phyloP scores from a whole-genome alignment of 2,797 vertebrate genomes.

The Holocentrus rufus region DNA sequence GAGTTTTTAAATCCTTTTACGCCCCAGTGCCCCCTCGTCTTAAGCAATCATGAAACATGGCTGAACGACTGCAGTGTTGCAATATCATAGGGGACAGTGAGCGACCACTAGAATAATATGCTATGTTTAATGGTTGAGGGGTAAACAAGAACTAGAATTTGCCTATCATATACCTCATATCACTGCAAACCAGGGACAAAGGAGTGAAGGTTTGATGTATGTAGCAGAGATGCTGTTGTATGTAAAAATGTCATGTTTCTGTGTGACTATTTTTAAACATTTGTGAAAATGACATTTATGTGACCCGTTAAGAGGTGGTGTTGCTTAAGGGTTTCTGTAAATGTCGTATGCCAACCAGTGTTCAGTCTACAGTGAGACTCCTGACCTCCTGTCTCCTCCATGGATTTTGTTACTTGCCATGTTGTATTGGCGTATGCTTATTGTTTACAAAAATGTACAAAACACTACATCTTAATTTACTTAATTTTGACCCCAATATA shows the following conservation, averaged over 20 bases:
- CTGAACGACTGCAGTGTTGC: conserved; percentile 67
- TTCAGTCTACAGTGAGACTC: conserved; percentile 58
- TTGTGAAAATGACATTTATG: conserved; percentile 59
- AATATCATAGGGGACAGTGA: conserved; percentile 63
- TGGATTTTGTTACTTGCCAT: conserved; percentile 48
- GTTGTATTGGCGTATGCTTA: conserved; percentile 66
- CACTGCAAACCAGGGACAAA: conserved; percentile 80
- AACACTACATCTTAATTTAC: conserved; percentile 80
- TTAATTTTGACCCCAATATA: conserved; percentile 64
- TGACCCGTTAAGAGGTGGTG: conserved; percentile 33
- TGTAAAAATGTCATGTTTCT: conserved; percentile 66
- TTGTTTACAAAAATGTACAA: conserved; percentile 81
- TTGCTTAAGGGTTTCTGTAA: conserved; percentile 57
- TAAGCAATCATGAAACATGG: conserved; percentile 72
- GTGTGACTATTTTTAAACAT: conserved; percentile 64
- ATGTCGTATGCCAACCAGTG: conserved; percentile 73
- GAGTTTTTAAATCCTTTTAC: conserved; percentile 57
- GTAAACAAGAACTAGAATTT: conserved; percentile 39
- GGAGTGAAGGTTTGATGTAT: conserved; percentile 72
- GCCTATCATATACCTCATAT: conserved; percentile 85
- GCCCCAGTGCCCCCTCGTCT: conserved; percentile 61
- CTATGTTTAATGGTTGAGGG: conserved; percentile 60
- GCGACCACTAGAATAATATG: conserved; percentile 65
- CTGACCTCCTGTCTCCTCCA: conserved; percentile 42
- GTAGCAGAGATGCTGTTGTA: conserved; percentile 87